phyloP scores from a whole-genome alignment of 92 coral and sea anemone genomes.

The Zoanthus solanderi region DNA sequence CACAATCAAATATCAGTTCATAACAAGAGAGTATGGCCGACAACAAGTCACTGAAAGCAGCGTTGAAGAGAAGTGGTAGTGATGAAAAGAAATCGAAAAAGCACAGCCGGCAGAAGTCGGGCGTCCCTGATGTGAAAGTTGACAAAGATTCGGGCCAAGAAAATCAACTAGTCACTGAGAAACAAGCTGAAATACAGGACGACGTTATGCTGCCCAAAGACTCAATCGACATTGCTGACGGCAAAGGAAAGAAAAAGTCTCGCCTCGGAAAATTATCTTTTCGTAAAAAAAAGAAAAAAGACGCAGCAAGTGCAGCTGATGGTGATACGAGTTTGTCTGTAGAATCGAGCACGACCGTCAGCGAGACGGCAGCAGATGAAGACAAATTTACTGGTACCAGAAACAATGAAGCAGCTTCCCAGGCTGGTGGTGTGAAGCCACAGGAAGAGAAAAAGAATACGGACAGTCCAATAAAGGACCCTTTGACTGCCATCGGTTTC shows the following conservation, averaged over 20 bases:
- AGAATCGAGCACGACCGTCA: not conserved
- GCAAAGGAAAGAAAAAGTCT: conserved; percentile 28
- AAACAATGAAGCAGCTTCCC: not conserved
- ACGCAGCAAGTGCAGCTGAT: not conserved
- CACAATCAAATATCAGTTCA: not conserved
- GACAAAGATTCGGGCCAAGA: not conserved
- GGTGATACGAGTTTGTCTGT: not conserved
- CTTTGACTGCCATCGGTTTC: not conserved
- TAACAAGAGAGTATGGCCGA: conserved; percentile 32
- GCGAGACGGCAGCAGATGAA: not conserved
- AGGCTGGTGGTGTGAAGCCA: not conserved
- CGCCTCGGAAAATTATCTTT: conserved; percentile 20
- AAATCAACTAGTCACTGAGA: not conserved
- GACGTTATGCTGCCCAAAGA: not conserved
- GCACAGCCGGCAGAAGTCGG: conserved; percentile 31
- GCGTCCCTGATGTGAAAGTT: not conserved
- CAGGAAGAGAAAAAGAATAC: not conserved
- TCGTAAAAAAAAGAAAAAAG: conserved; percentile 25
- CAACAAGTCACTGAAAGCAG: not conserved
- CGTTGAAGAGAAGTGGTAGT: conserved; percentile 14
- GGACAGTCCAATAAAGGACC: not conserved
- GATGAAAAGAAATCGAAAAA: conserved; percentile 22
- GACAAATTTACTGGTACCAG: conserved; percentile 33
- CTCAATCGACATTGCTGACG: not conserved
- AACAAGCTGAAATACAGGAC: not conserved